These are phyloP conservation scores for Eulemur rubriventer DNA, from an alignment of 2,797 vertebrate species.

Conservation along the genomic window DNA sequence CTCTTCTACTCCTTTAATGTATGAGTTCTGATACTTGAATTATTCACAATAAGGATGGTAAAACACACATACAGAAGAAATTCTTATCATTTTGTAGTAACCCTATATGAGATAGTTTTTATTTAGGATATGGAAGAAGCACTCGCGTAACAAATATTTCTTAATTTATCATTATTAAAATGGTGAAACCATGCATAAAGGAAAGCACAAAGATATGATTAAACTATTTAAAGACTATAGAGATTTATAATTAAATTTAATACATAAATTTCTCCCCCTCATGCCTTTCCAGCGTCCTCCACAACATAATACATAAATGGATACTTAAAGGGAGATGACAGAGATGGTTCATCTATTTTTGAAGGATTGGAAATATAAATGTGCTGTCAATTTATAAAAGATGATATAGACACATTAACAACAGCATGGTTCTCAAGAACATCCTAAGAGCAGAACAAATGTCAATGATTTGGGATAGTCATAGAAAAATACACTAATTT, in stretches of 20 bases:
- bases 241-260: not conserved
- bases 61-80: not conserved
- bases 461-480: not conserved
- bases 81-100: not conserved
- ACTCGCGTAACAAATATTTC: not conserved
- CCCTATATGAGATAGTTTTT: not conserved
- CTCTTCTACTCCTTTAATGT: not conserved
- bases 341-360: not conserved
- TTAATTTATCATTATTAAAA: not conserved
- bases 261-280: not conserved
- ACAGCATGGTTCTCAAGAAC: not conserved
- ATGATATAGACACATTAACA: not conserved
- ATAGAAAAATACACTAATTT: not conserved
- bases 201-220: not conserved
- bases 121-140: not conserved
- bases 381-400: not conserved
- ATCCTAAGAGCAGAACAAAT: not conserved
- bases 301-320: not conserved
- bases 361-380: not conserved
- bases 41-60: not conserved
- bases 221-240: not conserved
- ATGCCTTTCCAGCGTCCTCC: not conserved
- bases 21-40: not conserved
- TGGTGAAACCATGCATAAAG: not conserved
- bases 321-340: not conserved